Base-by-base conservation (phyloP, 2,113 vertebrate species). In the Emydocephalus ijimae region DNA sequence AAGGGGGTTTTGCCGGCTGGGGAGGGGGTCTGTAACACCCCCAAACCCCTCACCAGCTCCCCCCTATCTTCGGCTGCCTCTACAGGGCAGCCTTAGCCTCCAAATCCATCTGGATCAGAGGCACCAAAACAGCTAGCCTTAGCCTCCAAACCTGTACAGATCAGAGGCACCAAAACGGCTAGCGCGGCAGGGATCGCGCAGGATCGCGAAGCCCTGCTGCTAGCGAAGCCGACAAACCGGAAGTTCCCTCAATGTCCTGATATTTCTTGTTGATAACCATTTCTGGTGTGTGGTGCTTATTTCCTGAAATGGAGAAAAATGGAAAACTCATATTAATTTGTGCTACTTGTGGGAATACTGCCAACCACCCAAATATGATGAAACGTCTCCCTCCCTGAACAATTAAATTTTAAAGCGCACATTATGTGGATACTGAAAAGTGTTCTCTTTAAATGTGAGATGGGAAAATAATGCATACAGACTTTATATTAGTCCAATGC, bases 321-420 rank as follows among this genome's bases (percentile, higher is more conserved):
- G 20, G 52, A 61, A 12, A 90, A 26, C 0, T 5, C 34, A 18
- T 26, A 20, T 29, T n/a, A 15, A 26, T 23, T 69, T 90, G 34
- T 21, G 24, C 43, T 29, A 43, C 11, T 64, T 26, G 2, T 64
- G 89, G 18, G 20, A 9, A 18, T 29, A 29, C 29, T 48, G 14
- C 23, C 14, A 64, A 29, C 3, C 1, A 4, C n/a, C 45, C 34
- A 90, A 5, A 18, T 0, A 1, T 0, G 81, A 64, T 23, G 23
- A 52, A 29, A 54, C 81, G 88, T 59, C 92, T 43, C 55, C 64
- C 88, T 81, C 85, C 89, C 29, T 15, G 12, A 69, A 69, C 29
- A 90, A 14, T 61, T 15, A 88, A 89, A 87, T 85, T 61, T 87
- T 26, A 94, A 89, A 93, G 92, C 89, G 55, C 5, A 2, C 48